Evolutionary conservation across 2,797 vertebrate species (phyloP).

Genomic region (Pseudochaenichthys georgianus): DNA sequence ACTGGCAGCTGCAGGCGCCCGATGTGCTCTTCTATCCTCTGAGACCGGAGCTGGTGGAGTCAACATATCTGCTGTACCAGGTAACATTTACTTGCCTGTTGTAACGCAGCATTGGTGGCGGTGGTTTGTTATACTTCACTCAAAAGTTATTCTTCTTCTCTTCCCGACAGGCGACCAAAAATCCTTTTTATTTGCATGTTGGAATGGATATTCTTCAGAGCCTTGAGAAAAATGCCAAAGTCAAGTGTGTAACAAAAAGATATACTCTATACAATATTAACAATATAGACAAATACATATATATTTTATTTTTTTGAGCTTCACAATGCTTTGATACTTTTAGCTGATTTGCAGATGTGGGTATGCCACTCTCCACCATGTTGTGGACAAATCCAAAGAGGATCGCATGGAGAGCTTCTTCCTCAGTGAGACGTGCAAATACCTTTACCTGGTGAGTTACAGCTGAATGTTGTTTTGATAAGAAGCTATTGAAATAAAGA

Average conservation of each 20-base stretch:
- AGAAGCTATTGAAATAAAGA: no score
- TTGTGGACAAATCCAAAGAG: slow-evolving; percentile 98
- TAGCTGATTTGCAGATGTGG: slow-evolving; percentile 89
- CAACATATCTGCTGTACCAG: slow-evolving; percentile 98
- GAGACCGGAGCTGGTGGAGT: slow-evolving; percentile 96
- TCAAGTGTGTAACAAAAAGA: slow-evolving; percentile 85
- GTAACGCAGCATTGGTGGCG: background rate
- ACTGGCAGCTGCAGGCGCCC: slow-evolving; percentile 98
- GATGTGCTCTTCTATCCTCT: slow-evolving; percentile 97
- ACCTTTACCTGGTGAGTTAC: slow-evolving; percentile 91
- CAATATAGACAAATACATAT: no score
- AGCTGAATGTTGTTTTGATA: no score
- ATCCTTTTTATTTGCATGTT: slow-evolving; percentile 98
- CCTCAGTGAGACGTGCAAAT: slow-evolving; percentile 99
- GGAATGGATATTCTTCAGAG: slow-evolving; percentile 99
- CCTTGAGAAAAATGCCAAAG: slow-evolving; percentile 97
- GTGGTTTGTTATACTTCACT: background rate
- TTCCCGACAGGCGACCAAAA: slow-evolving; percentile 93
- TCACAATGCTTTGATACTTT: background rate
- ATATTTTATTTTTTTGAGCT: background rate
- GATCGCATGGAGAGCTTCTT: slow-evolving; percentile 99
- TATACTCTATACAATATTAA: no score
- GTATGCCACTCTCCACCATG: slow-evolving; percentile 97
- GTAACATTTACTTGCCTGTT: slow-evolving; percentile 72
- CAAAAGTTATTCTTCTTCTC: background rate